Conservation (phyloP, 1,140 invertebrate species). For the Drosophila kepulauana region DNA sequence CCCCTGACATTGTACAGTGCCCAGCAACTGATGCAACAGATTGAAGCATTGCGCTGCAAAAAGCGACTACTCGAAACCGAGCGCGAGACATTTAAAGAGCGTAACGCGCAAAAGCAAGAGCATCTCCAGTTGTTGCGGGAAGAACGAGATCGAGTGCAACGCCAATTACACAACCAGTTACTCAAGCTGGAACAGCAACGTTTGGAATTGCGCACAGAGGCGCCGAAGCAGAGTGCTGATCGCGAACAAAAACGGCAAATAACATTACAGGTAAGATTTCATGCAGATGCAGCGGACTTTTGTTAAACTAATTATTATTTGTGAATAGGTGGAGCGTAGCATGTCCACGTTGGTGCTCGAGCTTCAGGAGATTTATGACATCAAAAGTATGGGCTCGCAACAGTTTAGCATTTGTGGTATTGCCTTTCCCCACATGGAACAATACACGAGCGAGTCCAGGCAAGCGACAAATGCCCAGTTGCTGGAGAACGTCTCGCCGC, state of each 20-base stretch:
- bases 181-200: slow-evolving; percentile 53
- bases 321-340: slow-evolving; percentile 62
- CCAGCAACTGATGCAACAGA: slow-evolving; percentile 85
- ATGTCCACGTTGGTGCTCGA: slow-evolving; percentile 84
- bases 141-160: slow-evolving; percentile 42
- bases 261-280: slow-evolving; percentile 42
- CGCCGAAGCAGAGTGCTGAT: slow-evolving; percentile 38
- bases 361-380: slow-evolving; percentile 86
- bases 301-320: neutral
- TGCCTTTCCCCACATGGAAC: slow-evolving; percentile 91
- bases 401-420: slow-evolving; percentile 89
- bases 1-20: slow-evolving; percentile 85
- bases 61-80: slow-evolving; percentile 87
- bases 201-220: slow-evolving; percentile 44
- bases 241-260: slow-evolving; percentile 58
- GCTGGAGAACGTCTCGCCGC: slow-evolving; percentile 86
- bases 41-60: slow-evolving; percentile 87
- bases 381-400: slow-evolving; percentile 63
- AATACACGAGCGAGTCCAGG: slow-evolving; percentile 60
- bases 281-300: neutral
- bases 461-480: slow-evolving; percentile 61
- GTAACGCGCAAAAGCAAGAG: slow-evolving; percentile 78
- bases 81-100: slow-evolving; percentile 86
- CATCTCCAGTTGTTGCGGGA: slow-evolving; percentile 50
- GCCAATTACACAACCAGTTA: slow-evolving; percentile 40